Percentiles rank a stretch among this genome's conserved stretches.
Conservation (phyloP, 2,888 invertebrate genomes). For the Pinctada fucata region DNA sequence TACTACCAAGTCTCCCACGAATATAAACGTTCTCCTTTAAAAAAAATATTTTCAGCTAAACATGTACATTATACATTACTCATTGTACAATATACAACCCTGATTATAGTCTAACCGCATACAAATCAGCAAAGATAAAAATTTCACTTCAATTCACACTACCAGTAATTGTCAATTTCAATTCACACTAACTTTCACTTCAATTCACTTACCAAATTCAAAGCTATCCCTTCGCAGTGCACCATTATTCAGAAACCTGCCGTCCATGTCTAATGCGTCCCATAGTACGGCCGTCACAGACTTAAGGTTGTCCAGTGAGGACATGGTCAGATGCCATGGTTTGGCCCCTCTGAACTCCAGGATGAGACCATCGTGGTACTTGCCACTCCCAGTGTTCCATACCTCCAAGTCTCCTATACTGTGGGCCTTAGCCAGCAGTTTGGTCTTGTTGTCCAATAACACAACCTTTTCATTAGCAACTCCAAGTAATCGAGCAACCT, state of each 20-base stretch:
- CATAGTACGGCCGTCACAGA: constrained; percentile 81
- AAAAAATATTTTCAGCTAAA: no score
- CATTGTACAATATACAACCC: no score
- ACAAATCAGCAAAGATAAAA: no score
- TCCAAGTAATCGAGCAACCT: constrained; percentile 81
- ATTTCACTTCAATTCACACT: no score
- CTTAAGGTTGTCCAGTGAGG: constrained; percentile 79
- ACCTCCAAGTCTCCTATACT: constrained; percentile 80
- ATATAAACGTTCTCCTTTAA: no score
- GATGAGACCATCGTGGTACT: constrained; percentile 81
- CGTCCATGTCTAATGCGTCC: constrained; percentile 81
- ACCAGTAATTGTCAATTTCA: no score
- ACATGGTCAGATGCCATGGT: constrained; percentile 78
- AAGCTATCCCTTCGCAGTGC: constrained; percentile 69
- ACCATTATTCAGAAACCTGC: constrained; percentile 66
- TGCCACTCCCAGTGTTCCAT: constrained; percentile 82
- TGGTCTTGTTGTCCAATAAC: constrained; percentile 81
- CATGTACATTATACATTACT: no score
- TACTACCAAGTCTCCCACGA: no score
- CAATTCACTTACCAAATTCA: constrained; percentile 62
- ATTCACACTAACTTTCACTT: no score
- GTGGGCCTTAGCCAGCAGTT: constrained; percentile 79
- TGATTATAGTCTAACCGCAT: no score
- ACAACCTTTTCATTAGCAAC: constrained; percentile 81
- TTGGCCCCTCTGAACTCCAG: constrained; percentile 82